Evolutionary conservation across 2,113 vertebrate genomes (phyloP).

Genomic region (Pedionomus torquatus): DNA sequence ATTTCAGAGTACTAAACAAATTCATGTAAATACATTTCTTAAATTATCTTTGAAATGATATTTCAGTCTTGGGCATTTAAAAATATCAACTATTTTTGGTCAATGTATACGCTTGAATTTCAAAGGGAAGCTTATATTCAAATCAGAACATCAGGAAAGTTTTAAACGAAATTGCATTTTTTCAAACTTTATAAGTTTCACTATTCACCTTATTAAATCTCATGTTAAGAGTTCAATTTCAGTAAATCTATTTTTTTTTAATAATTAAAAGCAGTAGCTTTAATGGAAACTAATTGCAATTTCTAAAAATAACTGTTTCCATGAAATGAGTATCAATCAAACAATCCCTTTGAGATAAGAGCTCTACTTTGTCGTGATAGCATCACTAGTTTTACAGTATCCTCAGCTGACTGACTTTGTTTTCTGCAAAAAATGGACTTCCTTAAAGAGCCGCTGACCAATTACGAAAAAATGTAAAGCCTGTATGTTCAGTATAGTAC

Average conservation of each 20-base stretch:
- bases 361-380: conserved; percentile 61
- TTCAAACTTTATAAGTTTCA: neutral
- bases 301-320: conserved; percentile 68
- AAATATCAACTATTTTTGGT: neutral
- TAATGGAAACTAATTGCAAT: conserved; percentile 61
- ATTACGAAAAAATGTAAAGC: neutral
- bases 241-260: conserved; percentile 10
- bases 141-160: neutral
- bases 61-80: neutral
- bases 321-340: conserved; percentile 41
- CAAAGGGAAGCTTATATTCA: neutral
- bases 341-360: conserved; percentile 27
- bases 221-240: conserved; percentile 15
- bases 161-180: neutral
- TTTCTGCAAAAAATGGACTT: neutral
- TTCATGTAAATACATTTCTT: neutral
- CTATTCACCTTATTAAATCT: conserved; percentile 39
- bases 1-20: neutral
- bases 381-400: neutral
- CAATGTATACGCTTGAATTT: neutral
- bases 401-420: neutral
- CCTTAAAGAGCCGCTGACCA: conserved; percentile 3
- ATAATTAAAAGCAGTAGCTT: conserved; percentile 57
- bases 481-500: neutral
- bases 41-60: neutral